Conservation (phyloP, 2,888 invertebrate genomes). For the Orchesella flavescens region DNA sequence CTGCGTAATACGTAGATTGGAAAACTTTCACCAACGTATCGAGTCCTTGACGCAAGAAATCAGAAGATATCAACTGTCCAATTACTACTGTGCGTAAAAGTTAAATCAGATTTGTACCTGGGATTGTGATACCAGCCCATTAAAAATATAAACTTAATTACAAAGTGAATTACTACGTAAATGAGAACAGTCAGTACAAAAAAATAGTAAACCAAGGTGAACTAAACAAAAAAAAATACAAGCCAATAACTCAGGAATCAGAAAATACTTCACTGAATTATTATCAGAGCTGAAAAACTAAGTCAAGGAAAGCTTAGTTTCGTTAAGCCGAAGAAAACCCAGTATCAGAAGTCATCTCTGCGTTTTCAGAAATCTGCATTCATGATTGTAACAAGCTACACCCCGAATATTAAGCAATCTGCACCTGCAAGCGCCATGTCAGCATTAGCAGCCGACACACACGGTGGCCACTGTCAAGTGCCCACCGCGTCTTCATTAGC, state of each 20-base stretch:
- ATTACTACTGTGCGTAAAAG: conserved; percentile 1
- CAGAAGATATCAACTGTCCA: neutral
- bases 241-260: too few species aligned
- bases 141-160: neutral
- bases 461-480: conserved; percentile 67
- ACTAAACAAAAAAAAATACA: too few species aligned
- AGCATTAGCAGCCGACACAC: conserved; percentile 67
- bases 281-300: neutral
- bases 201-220: too few species aligned
- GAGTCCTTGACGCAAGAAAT: neutral
- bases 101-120: conserved; percentile 45
- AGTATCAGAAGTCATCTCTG: neutral
- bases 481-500: conserved; percentile 51
- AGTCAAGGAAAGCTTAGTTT: conserved; percentile 22
- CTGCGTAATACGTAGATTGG: conserved; percentile 45
- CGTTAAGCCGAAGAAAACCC: neutral
- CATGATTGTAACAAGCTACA: conserved; percentile 69
- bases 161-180: conserved; percentile 8
- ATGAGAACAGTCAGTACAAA: neutral
- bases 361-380: conserved; percentile 42
- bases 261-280: too few species aligned
- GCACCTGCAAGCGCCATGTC: conserved; percentile 63
- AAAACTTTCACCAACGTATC: conserved; percentile 37
- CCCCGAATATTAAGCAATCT: conserved; percentile 64
- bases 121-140: conserved; percentile 50